Evolutionary conservation across 2,888 invertebrate species (phyloP), one percentile per base, ranked within the genome.

Genomic region (Eucera pruinosa): DNA sequence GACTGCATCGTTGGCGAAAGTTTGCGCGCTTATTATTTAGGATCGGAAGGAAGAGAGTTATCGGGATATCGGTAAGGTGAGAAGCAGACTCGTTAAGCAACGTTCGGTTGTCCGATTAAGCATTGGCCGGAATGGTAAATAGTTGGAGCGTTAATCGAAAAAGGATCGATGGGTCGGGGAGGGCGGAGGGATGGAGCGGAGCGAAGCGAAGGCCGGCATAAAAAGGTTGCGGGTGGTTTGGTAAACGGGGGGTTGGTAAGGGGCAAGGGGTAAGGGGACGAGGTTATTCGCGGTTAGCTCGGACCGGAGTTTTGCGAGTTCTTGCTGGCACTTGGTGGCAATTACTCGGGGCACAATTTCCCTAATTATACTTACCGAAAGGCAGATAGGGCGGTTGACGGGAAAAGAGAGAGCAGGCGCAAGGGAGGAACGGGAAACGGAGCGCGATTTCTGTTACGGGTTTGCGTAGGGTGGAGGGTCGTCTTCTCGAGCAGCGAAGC

Each of bases 271-370:
- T 9, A 13, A 1, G 45, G 9, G n/a, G 6, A 25, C 48, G 62
- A n/a, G 36, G 15, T 57, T 27, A 30, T 65, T 30, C 23, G 50
- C 20, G 23, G 33, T 5, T 3, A 33, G 41, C 11, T n/a, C 47
- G 71, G 43, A 30, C 64, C 70, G 20, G 36, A 54, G 61, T 54
- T 61, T 55, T 15, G 41, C 54, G n/a, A 48, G 62, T 39, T 68
- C 27, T 61, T 20, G 39, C 27, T 57, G 54, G 43, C 64, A 30
- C 61, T 66, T 65, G 60, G 43, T 65, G 48, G 55, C 57, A 58
- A 70, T 73, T 69, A 74, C 65, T 74, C 71, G 7, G 65, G 36
- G 48, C 69, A 58, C 68, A 55, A 79, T 79, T 76, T 77, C 64
- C 68, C 74, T 81, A 80, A 80, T 82, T 82, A 78, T 41, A 57